Evolutionary conservation across 2,888 invertebrate genomes (phyloP).

Genomic region (Tenthredo scrophulariae): DNA sequence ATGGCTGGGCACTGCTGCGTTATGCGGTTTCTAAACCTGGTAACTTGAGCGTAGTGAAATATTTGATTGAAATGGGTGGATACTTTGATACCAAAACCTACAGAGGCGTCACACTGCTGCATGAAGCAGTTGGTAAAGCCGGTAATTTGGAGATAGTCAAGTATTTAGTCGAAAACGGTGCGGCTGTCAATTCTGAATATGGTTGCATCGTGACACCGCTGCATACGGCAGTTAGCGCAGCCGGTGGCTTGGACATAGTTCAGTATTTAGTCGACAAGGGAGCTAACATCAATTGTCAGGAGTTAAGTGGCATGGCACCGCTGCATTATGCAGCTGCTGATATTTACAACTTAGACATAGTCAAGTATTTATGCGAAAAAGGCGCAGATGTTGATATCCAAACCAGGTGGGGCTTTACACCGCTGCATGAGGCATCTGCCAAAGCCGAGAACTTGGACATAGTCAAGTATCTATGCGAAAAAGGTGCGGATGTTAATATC

Average conservation of each 20-base stretch:
- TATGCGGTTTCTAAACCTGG: neutral
- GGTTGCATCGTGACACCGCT: neutral
- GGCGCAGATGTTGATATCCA: neutral
- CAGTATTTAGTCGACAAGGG: neutral
- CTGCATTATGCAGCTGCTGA: constrained; percentile 79
- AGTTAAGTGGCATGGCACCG: constrained; percentile 74
- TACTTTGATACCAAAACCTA: neutral
- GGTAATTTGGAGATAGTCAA: constrained; percentile 84
- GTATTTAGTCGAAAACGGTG: neutral
- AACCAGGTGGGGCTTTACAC: neutral
- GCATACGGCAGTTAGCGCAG: neutral
- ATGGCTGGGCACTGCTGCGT: neutral
- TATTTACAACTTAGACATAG: neutral
- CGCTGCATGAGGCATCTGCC: neutral
- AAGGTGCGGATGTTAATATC: neutral
- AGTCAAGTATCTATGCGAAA: neutral
- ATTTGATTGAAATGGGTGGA: neutral
- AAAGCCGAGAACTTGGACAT: neutral
- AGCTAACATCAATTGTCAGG: neutral
- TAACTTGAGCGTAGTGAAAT: neutral
- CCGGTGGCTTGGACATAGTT: neutral
- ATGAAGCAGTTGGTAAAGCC: constrained; percentile 71
- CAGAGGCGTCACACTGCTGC: neutral
- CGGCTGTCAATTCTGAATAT: neutral
- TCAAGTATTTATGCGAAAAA: neutral